Evolutionary conservation across 2,888 invertebrate species (phyloP).

Genomic region (Diachrysia chrysitis): DNA sequence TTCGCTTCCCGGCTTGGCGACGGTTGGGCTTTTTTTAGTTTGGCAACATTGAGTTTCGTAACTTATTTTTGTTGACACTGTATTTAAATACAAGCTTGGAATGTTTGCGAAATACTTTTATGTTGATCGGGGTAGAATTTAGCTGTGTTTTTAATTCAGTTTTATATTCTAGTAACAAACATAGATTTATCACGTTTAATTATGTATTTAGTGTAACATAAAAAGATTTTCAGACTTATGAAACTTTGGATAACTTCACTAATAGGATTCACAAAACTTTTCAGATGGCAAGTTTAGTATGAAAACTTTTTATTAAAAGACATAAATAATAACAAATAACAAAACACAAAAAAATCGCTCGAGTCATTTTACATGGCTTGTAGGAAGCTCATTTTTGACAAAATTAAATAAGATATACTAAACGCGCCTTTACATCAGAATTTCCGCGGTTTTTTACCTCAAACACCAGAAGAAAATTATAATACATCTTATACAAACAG

Average conservation of each 20-base stretch:
- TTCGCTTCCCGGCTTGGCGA: constrained; percentile 12
- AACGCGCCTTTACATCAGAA: background rate
- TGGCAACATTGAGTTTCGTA: constrained; percentile 16
- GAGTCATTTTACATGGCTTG: too few relatives aligned
- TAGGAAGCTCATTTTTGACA: too few relatives aligned
- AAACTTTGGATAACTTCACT: too few relatives aligned
- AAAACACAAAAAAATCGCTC: too few relatives aligned
- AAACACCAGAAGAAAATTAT: constrained; percentile 1
- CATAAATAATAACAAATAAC: too few relatives aligned
- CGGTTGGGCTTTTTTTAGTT: constrained; percentile 11
- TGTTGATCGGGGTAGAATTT: background rate
- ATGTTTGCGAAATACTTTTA: background rate
- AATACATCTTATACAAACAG: constrained; percentile 9
- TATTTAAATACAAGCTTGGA: constrained; percentile 1
- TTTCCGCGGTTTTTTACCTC: constrained; percentile 7
- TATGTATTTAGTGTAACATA: too few relatives aligned
- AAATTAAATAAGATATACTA: background rate
- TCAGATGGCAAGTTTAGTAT: too few relatives aligned
- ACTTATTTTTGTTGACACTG: constrained; percentile 15
- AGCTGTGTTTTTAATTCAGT: background rate
- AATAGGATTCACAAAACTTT: too few relatives aligned
- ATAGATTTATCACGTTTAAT: too few relatives aligned
- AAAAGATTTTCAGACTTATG: too few relatives aligned
- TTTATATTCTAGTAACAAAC: background rate
- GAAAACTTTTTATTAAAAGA: too few relatives aligned